Evolutionary conservation across 1,140 invertebrate species (phyloP).

Genomic region (Euwallacea similis): DNA sequence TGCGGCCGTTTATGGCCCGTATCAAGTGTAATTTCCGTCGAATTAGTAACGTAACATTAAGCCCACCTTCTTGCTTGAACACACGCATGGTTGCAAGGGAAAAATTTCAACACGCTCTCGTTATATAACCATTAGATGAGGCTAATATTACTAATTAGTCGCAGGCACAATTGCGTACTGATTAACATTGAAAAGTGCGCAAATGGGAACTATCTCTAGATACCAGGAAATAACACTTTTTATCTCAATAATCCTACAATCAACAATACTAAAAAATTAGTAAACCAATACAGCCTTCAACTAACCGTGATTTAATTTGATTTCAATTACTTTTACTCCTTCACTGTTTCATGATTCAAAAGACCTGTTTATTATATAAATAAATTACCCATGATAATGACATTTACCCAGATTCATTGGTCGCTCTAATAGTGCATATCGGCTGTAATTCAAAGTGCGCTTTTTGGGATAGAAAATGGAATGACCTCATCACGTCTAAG

Average conservation of each 20-base stretch:
- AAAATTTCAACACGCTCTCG: neutral
- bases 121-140: neutral
- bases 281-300: neutral
- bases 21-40: neutral
- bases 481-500: too few species aligned
- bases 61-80: neutral
- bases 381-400: neutral
- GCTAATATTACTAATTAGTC: too few species aligned
- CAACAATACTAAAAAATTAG: neutral
- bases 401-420: neutral
- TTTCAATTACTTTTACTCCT: constrained; percentile 1
- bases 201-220: too few species aligned
- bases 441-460: too few species aligned
- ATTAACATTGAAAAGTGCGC: too few species aligned
- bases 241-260: too few species aligned
- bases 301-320: constrained; percentile 6
- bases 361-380: neutral
- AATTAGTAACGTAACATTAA: constrained; percentile 13
- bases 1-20: neutral
- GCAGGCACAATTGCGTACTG: too few species aligned
- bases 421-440: too few species aligned
- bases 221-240: too few species aligned
- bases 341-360: neutral
- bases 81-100: neutral
- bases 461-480: too few species aligned